phyloP scores from a whole-genome alignment of 1,140 invertebrate species.

The Apis florea region DNA sequence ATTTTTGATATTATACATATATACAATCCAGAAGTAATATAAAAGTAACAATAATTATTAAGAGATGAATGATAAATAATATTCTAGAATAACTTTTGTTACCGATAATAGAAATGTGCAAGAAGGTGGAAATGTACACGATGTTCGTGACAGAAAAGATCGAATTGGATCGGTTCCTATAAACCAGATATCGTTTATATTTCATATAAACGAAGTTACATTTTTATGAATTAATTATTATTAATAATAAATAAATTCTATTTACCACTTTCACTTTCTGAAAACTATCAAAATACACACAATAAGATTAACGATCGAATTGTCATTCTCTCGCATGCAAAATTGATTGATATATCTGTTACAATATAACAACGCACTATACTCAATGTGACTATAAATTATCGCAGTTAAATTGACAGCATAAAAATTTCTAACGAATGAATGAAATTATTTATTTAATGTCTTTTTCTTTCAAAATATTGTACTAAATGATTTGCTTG shows the following conservation, averaged over 20 bases:
- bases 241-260: not conserved
- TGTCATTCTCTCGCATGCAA: constrained; percentile 11
- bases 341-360: not conserved
- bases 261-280: constrained; percentile 40
- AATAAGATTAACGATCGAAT: constrained; percentile 1
- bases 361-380: not conserved
- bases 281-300: not conserved
- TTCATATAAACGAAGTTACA: not conserved
- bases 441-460: not conserved
- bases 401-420: not conserved
- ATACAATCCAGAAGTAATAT: too few species aligned
- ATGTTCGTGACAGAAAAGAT: too few species aligned
- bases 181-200: too few species aligned
- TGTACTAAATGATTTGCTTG: not conserved
- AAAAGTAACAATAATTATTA: too few species aligned
- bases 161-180: too few species aligned
- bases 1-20: too few species aligned
- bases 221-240: not conserved
- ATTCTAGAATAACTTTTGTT: too few species aligned
- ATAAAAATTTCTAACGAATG: not conserved
- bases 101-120: too few species aligned
- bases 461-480: not conserved
- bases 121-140: too few species aligned
- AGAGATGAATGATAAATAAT: too few species aligned
- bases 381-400: not conserved